Conservation (phyloP, 2,888 invertebrate genomes). For the Leuctra nigra region DNA sequence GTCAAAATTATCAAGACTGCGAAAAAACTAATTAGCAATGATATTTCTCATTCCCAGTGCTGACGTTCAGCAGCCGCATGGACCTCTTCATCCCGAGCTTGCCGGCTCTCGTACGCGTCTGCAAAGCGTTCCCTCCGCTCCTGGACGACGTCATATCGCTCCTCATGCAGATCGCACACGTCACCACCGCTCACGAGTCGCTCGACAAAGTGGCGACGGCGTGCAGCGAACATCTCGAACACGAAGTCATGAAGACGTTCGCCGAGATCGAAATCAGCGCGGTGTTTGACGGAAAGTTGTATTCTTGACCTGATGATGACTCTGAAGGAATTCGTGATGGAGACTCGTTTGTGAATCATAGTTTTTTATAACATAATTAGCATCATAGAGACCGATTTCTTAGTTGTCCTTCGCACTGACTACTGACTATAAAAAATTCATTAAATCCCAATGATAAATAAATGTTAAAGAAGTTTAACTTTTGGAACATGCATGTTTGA, state of each 20-base stretch:
- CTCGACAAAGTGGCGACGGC: constrained; percentile 37
- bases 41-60: constrained; percentile 56
- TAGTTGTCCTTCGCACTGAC: too few relatives aligned
- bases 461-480: too few relatives aligned
- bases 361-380: too few relatives aligned
- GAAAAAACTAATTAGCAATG: too few relatives aligned
- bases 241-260: constrained; percentile 41
- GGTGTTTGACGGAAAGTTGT: constrained; percentile 25
- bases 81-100: constrained; percentile 78
- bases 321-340: too few relatives aligned
- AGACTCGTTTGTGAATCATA: too few relatives aligned
- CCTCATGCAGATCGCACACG: constrained; percentile 76
- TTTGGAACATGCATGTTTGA: too few relatives aligned
- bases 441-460: too few relatives aligned
- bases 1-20: too few relatives aligned
- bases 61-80: constrained; percentile 71
- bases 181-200: constrained; percentile 78
- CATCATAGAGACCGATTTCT: too few relatives aligned
- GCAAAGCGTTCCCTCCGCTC: constrained; percentile 86
- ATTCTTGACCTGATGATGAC: too few relatives aligned
- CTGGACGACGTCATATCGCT: constrained; percentile 83
- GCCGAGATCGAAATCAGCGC: constrained; percentile 40
- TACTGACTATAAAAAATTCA: too few relatives aligned
- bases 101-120: constrained; percentile 79
- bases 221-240: constrained; percentile 36